Evolutionary conservation across 1,140 invertebrate species (phyloP), one percentile per base, ranked within the genome.

Genomic region (Drosophila virilis): DNA sequence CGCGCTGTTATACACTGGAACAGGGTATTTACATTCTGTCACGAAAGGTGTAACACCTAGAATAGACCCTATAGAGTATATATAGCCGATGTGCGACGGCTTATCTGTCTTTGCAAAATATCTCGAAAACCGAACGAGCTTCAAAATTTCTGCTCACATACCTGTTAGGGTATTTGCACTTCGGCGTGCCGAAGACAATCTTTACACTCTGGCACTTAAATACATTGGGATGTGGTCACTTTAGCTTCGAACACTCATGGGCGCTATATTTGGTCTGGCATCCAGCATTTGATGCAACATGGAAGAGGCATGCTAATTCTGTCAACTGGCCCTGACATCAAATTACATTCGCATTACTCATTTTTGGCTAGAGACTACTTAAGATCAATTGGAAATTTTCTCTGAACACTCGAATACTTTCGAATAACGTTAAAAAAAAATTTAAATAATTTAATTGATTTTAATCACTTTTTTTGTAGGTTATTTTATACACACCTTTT

Each of bases 281-380:
- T 1, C 28, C 52, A 57, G 38, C 45, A 60, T 67, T 58, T 69
- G 51, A 52, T 50, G 40, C 60, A 70, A 77, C 77, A 76, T 72
- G 68, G 58, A 62, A 60, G 55, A 59, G 70, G 54, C 77, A 69
- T 74, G 79, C 82, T 59, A 86, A 73, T 79, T 88, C 77, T 77
- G 79, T 68, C 43, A 65, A 65, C 57, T 62, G 37, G 35, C 35
- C 51, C 51, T 67, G 78, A 78, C 78, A 78, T 78, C 64, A 64
- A 86, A 82, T 88, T 88, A 74, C 76, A 78, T 77, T 66, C 38
- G 64, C 71, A 88, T 85, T 88, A 88, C 67, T 85, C 78, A 84
- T 77, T 61, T 48, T 7, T 7, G 40, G 1, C 1, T 8, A 43
- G 22, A 2, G 8, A 43, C 7, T 33, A 1, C 10, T 13, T 6